Evolutionary conservation across 2,888 invertebrate genomes (phyloP), one percentile per base, ranked within the genome.

Genomic region (Drosophila crucigera): DNA sequence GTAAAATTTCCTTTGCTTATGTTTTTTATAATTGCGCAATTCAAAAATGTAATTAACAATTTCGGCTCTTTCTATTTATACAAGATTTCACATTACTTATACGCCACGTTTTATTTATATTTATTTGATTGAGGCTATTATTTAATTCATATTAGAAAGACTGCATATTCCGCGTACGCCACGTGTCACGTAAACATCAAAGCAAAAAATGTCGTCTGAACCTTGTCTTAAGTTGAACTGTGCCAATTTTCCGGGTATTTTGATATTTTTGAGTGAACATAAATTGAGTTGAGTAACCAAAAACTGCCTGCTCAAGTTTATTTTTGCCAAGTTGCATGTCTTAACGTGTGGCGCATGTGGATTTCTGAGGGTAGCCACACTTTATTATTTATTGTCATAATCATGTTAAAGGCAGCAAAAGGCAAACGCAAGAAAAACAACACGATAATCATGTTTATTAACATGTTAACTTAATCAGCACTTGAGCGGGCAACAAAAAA

Each of bases 361-460:
- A 22, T 30, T 56, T 7, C 41, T 14, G n/a, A 4, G 37, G 39
- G 16, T 25, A 49, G 64, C 59, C 66, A 68, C 79, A 73, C 89
- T 83, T 83, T 73, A 89, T 89, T 89, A 89, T 89, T 89, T 87
- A 85, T 80, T 70, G 58, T 68, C 80, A 69, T 86, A 84, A 89
- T 84, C 80, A 89, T 77, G 76, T 89, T 89, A 89, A 87, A 68
- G 67, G 62, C 68, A 72, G 56, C n/a, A n/a, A 56, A 37, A 66
- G 82, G 67, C 74, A 76, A 55, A 55, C 50, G 68, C 63, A 37
- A 68, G 70, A 68, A 82, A 76, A 76, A 63, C 76, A 78, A 65
- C 71, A 80, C 37, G 71, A 80, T 82, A 84, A 85, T 89, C 78
- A 89, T 64, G 75, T 85, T 87, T 84, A 78, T 89, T 84, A 84